A percentile compares a stretch with the other conserved stretches of the same genome.
Conservation (phyloP, 2,888 invertebrate genomes). For the Cheilosia urbana region DNA sequence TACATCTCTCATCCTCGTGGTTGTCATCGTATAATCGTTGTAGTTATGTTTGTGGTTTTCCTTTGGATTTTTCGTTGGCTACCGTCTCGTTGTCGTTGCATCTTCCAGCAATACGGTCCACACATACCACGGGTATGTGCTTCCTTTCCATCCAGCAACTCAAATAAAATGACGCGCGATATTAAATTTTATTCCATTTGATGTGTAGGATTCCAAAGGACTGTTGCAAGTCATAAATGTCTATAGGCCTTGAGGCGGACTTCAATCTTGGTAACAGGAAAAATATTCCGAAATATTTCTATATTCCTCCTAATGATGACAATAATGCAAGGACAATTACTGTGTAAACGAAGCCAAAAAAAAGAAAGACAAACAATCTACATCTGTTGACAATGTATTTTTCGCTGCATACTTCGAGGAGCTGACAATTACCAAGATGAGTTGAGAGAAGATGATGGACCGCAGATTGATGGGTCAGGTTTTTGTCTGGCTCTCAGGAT, state of each 20-base stretch:
- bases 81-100: conserved; percentile 18
- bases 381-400: conserved; percentile 56
- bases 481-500: conserved; percentile 36
- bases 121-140: conserved; percentile 30
- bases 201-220: conserved; percentile 48
- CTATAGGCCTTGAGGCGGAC: conserved; percentile 29
- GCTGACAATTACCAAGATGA: conserved; percentile 46
- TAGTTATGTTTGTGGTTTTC: conserved; percentile 42
- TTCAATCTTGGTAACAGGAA: conserved; percentile 37
- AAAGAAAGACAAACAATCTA: conserved; percentile 19
- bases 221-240: conserved; percentile 40
- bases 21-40: conserved; percentile 18
- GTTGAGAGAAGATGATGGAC: conserved; percentile 54
- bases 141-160: conserved; percentile 10
- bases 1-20: conserved; percentile 26
- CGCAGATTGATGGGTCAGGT: conserved; percentile 71
- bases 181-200: conserved; percentile 65
- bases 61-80: conserved; percentile 40
- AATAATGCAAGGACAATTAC: conserved; percentile 66
- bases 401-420: conserved; percentile 51
- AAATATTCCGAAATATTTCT: conserved; percentile 58
- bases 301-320: conserved; percentile 68
- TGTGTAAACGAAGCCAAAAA: background rate
- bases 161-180: conserved; percentile 60
- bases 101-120: conserved; percentile 19